Evolutionary conservation across 2,113 vertebrate genomes (phyloP).

Genomic region (Eleginops maclovinus): DNA sequence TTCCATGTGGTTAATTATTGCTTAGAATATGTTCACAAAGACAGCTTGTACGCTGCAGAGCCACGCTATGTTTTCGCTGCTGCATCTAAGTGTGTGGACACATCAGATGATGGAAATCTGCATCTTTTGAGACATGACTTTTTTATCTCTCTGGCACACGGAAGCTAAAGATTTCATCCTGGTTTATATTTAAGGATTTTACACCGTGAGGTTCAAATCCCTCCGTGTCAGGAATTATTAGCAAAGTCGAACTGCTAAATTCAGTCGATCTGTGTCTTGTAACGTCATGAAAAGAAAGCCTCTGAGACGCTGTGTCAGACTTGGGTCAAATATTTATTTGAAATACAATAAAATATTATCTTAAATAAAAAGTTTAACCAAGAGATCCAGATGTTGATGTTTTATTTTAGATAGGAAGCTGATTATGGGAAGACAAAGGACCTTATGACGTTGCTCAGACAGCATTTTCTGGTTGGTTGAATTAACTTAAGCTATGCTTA

Average conservation of each 20-base stretch:
- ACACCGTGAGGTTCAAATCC: slow-evolving; percentile 4
- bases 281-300: slow-evolving; percentile 24
- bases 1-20: slow-evolving; percentile 4
- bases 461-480: not conserved
- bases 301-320: not conserved
- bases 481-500: not conserved
- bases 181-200: not conserved
- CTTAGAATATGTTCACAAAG: not conserved
- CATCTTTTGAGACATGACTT: slow-evolving; percentile 23
- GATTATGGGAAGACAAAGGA: not conserved
- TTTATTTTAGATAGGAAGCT: slow-evolving; percentile 4
- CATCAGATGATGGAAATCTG: slow-evolving; percentile 19
- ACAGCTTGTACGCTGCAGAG: slow-evolving; percentile 4
- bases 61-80: slow-evolving; percentile 1
- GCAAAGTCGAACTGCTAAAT: not conserved
- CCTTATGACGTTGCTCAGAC: not conserved
- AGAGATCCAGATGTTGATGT: not conserved
- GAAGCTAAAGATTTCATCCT: not conserved
- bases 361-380: not conserved
- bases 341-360: not conserved
- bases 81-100: slow-evolving; percentile 27
- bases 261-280: slow-evolving; percentile 2
- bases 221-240: slow-evolving; percentile 7
- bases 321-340: slow-evolving; percentile 1
- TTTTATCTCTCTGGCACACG: not conserved